These are phyloP conservation scores for Papilio dardanus DNA, from an alignment of 1,140 invertebrate species.

Conservation along the genomic window DNA sequence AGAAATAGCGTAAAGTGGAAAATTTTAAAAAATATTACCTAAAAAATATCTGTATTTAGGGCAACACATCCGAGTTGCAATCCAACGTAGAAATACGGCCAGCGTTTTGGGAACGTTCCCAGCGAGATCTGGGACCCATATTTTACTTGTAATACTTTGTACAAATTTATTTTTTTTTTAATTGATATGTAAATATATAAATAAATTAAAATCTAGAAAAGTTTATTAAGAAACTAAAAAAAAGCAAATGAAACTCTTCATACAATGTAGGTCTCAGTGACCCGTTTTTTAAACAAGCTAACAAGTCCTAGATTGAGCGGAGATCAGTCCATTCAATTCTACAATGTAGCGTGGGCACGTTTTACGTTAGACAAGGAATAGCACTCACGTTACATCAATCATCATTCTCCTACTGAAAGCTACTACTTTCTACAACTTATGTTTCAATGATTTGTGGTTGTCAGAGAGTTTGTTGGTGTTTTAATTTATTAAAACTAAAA, in stretches of 20 bases:
- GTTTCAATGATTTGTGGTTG: background rate
- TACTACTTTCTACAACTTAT: background rate
- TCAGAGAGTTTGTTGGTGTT: background rate
- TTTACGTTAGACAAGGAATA: slow-evolving; percentile 27
- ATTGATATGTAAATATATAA: too few relatives aligned
- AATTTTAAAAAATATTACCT: background rate
- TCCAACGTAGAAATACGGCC: too few relatives aligned
- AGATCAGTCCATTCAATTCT: slow-evolving; percentile 29
- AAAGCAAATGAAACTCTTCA: background rate
- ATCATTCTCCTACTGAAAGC: slow-evolving; percentile 12
- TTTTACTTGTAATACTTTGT: too few relatives aligned
- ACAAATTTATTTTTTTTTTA: too few relatives aligned
- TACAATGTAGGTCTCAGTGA: slow-evolving; percentile 9
- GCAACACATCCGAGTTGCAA: too few relatives aligned
- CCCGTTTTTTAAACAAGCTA: background rate
- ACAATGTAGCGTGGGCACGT: slow-evolving; percentile 1
- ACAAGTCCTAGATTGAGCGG: slow-evolving; percentile 19
- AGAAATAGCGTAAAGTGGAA: background rate
- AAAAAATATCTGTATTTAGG: too few relatives aligned
- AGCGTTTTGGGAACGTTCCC: too few relatives aligned
- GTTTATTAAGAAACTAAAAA: background rate
- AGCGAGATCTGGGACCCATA: too few relatives aligned
- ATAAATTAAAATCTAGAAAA: too few relatives aligned
- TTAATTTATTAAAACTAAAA: background rate
- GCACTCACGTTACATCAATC: background rate